Base-by-base conservation (phyloP, 2,888 invertebrate species). In the Caenorhabditis parvicauda region DNA sequence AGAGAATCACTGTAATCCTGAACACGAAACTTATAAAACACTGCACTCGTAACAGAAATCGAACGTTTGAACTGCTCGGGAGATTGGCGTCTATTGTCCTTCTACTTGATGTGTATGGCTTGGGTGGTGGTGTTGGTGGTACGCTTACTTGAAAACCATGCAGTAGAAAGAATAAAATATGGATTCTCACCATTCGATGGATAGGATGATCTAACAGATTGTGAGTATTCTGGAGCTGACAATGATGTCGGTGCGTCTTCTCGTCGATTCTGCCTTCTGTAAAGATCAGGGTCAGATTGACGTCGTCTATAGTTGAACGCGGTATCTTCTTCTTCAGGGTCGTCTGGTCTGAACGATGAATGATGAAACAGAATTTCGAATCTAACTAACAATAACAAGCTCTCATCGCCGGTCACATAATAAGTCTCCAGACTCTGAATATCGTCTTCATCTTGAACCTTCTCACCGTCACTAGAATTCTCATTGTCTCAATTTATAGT, bases 401-500 rank as follows among this genome's bases (percentile, higher is more conserved):
- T 41, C 37, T 73, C 72, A 21, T 63, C 67, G 6, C 59, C 64
- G 2, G 67, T 43, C 1, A 73, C 58, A 29, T 67, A 72, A 46
- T 72, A 75, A 6, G 72, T 73, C 6, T 53, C 60, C 6, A 70
- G 57, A 28, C 72, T 72, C 4, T 37, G 39, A 3, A 75, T 63
- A 17, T 75, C 73, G 3, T 63, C 69, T 9, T 64, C 54, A 44
- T 72, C 66, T 28, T 52, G 62, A 17, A 75, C 69, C 47, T 57
- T 50, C 27, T 64, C 62, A 7, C 74, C 74, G 37, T 64, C 59
- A 38, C 72, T 72, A 57, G 49, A 57, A 54, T 9, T 24, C 3
- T 35, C 17, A 50, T 38, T 25, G 24, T 44, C 47, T n/a, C 38
- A 42, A 7, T 47, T 17, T 43, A 22, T 17, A n/a, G 7, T 12